These are phyloP conservation scores for Pholis gunnellus DNA, from an alignment of 2,113 vertebrate species.

Conservation along the genomic window DNA sequence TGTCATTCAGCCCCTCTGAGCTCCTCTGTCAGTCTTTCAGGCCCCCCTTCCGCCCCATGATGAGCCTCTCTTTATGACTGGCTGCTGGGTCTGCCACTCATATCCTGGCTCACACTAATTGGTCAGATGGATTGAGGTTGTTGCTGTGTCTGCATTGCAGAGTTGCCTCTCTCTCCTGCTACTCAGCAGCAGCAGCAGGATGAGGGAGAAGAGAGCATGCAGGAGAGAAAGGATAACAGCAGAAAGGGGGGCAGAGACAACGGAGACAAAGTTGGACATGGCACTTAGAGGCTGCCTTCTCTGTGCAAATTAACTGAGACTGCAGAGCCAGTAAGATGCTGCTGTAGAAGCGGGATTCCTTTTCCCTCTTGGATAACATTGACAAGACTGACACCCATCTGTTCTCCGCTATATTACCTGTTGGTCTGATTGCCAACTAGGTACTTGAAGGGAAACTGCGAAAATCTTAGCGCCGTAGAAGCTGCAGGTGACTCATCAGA, in stretches of 20 bases:
- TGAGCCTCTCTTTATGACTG: constrained; percentile 65
- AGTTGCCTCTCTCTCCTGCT: constrained; percentile 70
- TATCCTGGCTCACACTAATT: constrained; percentile 75
- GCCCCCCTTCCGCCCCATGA: constrained; percentile 33
- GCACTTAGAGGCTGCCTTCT: constrained; percentile 41
- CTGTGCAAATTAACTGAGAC: constrained; percentile 56
- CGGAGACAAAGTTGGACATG: constrained; percentile 55
- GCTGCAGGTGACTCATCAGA: constrained; percentile 44
- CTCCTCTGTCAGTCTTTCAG: constrained; percentile 53
- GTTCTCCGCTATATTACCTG: constrained; percentile 52
- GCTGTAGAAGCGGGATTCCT: constrained; percentile 36
- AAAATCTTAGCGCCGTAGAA: constrained; percentile 40
- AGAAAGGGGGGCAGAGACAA: constrained; percentile 43
- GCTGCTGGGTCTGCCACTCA: constrained; percentile 77
- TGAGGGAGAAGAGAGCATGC: constrained; percentile 38
- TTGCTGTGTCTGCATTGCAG: constrained; percentile 85
- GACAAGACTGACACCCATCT: constrained; percentile 57
- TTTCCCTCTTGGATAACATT: constrained; percentile 48
- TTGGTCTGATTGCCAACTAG: constrained; percentile 58
- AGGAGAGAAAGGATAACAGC: constrained; percentile 33
- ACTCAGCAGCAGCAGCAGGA: constrained; percentile 38
- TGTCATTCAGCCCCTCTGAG: constrained; percentile 63
- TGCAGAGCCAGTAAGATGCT: constrained; percentile 45
- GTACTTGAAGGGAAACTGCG: constrained; percentile 50
- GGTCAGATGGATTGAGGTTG: constrained; percentile 76